Base-by-base conservation (phyloP, 1,140 invertebrate species). In the Macrocentrus cingulum region DNA sequence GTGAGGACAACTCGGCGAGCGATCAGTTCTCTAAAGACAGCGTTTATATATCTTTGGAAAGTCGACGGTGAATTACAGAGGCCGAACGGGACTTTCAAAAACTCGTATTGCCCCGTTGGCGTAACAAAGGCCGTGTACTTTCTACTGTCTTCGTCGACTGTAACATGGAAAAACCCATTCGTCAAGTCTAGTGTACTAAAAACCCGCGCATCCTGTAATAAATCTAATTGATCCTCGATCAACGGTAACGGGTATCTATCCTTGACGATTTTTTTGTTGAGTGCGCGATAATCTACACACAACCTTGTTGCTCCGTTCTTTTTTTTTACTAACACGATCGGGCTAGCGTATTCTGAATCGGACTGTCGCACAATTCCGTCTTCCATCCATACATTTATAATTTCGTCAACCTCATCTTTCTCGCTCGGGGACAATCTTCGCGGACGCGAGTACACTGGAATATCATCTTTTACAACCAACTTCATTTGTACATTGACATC, bases 31-130 rank as follows among this genome's bases (percentile, higher is more conserved):
- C 34, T 11, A 6, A 78, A 64, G 5, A 75, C 54, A 7, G 20
- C 29, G 37, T 69, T 64, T 19, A 75, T 67, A 20, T 69, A 41
- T 60, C 63, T 48, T 29, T 70, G 53, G 20, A 56, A 46, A 34
- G 18, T 11, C 8, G 29, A 11, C 13, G 53, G 53, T 5, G 41
- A 25, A 59, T 67, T 70, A 8, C 49, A 56, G 0, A 75, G 46
- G 2, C 74, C 76, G 59, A 73, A 77, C 1, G 73, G 72, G 19
- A 76, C 50, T 13, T 56, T 56, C 11, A 25, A 16, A 48, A 62
- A 76, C 42, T 77, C 55, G 45, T 51, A 77, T 5, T 66, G 53
- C 2, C 64, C 66, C 16, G 65, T 63, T 3, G 57, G 57, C n/a
- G 25, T 34, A 16, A 51, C 41, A 46, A 53, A 59, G 20, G 49